These are phyloP conservation scores for Phylloscopus trochilus DNA, from an alignment of 2,113 vertebrate species.

Conservation along the genomic window DNA sequence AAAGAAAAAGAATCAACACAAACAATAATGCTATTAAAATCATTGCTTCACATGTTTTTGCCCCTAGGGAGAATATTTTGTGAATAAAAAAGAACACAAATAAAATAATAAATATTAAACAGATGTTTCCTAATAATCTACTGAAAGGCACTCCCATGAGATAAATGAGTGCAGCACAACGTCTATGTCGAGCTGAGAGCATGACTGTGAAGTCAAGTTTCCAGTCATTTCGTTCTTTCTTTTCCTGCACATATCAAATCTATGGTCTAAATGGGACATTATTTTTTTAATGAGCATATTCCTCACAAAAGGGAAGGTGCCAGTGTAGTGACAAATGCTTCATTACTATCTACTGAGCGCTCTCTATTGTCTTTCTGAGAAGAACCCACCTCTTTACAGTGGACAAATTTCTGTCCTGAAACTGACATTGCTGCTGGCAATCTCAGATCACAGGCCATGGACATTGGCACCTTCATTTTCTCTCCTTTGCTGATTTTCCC, in stretches of 20 bases:
- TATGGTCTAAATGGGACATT: not conserved
- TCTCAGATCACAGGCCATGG: not conserved
- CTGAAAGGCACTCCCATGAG: not conserved
- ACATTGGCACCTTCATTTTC: not conserved
- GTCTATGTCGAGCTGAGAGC: not conserved
- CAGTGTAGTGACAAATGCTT: not conserved
- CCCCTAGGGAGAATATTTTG: not conserved
- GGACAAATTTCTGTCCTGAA: not conserved
- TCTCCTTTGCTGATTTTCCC: not conserved
- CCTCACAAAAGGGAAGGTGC: not conserved
- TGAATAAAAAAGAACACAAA: not conserved
- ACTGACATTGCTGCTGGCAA: not conserved
- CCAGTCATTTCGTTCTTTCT: not conserved
- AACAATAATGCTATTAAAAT: not conserved
- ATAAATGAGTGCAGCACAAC: not conserved
- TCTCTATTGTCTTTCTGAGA: not conserved
- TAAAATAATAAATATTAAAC: conserved; percentile 13
- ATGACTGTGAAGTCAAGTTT: not conserved
- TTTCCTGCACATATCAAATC: not conserved
- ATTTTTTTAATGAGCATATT: not conserved
- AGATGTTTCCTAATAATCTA: not conserved
- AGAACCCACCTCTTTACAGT: not conserved
- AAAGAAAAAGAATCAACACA: not conserved
- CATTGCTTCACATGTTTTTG: not conserved
- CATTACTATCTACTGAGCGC: not conserved